These are phyloP conservation scores for Drosophila formosana DNA, from an alignment of 2,888 invertebrate genomes.

Conservation along the genomic window DNA sequence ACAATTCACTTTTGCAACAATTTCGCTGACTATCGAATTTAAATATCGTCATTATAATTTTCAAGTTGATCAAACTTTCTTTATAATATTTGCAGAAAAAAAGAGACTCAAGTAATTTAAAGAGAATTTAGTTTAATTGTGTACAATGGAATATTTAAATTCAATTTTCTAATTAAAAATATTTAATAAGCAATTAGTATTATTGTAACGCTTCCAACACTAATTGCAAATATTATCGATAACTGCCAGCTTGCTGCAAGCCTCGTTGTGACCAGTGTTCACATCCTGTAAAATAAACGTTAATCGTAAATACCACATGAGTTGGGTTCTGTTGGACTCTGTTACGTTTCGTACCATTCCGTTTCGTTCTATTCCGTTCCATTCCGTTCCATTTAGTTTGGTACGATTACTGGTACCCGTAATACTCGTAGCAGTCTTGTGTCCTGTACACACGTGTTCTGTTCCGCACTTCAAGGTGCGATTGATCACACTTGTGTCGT, in stretches of 20 bases:
- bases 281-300: constrained; percentile 26
- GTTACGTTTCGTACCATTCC: constrained; percentile 16
- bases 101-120: too few species aligned
- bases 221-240: not conserved
- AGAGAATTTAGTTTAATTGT: too few species aligned
- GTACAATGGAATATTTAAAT: too few species aligned
- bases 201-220: too few species aligned
- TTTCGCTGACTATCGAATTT: not conserved
- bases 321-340: constrained; percentile 14
- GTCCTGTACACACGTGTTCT: constrained; percentile 16
- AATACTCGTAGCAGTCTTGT: constrained; percentile 32
- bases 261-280: not conserved
- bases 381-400: constrained; percentile 37
- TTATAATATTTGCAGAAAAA: too few species aligned
- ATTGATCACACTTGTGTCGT: constrained; percentile 47
- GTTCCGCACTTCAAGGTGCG: constrained; percentile 35
- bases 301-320: constrained; percentile 24
- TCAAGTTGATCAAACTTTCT: too few species aligned
- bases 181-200: too few species aligned
- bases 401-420: constrained; percentile 29
- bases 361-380: constrained; percentile 20
- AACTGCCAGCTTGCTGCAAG: constrained; percentile 3
- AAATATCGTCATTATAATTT: too few species aligned
- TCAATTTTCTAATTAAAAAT: too few species aligned
- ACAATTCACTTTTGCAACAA: not conserved